phyloP scores from a whole-genome alignment of 2,113 vertebrate species.

The Petroica traversi region DNA sequence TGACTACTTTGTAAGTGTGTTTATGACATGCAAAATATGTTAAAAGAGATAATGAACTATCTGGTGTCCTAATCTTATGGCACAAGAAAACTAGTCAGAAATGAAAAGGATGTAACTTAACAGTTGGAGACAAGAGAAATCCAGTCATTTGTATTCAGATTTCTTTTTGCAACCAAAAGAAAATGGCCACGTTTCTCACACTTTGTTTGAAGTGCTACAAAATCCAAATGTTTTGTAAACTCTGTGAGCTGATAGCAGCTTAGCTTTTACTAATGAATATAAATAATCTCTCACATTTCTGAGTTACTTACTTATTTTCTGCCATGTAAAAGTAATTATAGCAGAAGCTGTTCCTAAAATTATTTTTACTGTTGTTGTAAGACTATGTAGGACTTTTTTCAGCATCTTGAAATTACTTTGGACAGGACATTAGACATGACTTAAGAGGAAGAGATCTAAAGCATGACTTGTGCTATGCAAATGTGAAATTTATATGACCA shows the following conservation, averaged over 20 bases:
- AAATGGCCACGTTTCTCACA: background rate
- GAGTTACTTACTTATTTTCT: background rate
- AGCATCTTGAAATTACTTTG: background rate
- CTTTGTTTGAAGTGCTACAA: background rate
- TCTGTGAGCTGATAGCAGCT: background rate
- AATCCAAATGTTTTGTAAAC: background rate
- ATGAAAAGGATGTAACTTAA: background rate
- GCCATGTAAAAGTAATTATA: background rate
- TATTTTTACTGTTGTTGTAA: background rate
- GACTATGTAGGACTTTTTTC: background rate
- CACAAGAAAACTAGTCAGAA: background rate
- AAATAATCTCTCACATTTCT: background rate
- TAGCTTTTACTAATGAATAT: background rate
- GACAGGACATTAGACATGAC: background rate
- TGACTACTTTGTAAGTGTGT: background rate
- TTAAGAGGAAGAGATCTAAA: background rate
- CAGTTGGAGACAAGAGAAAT: background rate
- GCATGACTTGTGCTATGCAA: background rate
- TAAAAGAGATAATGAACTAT: background rate
- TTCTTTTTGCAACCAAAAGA: background rate
- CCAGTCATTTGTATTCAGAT: background rate
- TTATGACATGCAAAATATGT: background rate
- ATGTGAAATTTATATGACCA: background rate
- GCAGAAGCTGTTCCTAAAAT: background rate
- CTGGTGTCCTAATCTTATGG: background rate